Evolutionary conservation across 1,140 invertebrate genomes (phyloP).

Genomic region (Cheumatopsyche charites): DNA sequence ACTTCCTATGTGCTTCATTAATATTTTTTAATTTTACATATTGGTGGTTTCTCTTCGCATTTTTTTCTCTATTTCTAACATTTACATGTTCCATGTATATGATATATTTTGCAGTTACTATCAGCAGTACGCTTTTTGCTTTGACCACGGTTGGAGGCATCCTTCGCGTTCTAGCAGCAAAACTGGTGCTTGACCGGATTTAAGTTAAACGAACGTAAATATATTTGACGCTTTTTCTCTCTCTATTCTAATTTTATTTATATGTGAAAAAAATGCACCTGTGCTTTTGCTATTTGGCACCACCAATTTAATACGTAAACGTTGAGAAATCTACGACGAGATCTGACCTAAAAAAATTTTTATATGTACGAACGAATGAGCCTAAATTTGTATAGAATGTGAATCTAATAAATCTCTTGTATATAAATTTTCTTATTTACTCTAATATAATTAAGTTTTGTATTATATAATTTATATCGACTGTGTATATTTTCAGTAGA

Average conservation of each 20-base stretch:
- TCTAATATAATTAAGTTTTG: too few species aligned
- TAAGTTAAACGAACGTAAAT: slow-evolving; percentile 49
- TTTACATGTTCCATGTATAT: slow-evolving; percentile 30
- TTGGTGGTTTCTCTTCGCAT: not conserved
- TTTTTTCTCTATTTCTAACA: not conserved
- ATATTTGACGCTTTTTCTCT: slow-evolving; percentile 26
- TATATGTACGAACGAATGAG: too few species aligned
- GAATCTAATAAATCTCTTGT: not conserved
- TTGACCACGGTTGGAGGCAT: slow-evolving; percentile 44
- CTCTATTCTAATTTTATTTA: slow-evolving; percentile 16
- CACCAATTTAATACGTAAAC: too few species aligned
- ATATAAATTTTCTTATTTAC: not conserved
- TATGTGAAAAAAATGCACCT: not conserved
- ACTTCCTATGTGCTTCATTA: too few species aligned
- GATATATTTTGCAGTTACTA: slow-evolving; percentile 48
- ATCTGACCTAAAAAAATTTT: too few species aligned
- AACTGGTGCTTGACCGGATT: slow-evolving; percentile 66
- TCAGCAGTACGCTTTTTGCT: slow-evolving; percentile 49
- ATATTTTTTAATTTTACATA: too few species aligned
- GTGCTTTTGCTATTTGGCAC: slow-evolving; percentile 15
- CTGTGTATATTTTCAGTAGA: too few species aligned
- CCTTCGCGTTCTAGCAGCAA: slow-evolving; percentile 31
- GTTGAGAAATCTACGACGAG: too few species aligned
- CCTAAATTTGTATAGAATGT: not conserved
- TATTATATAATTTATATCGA: too few species aligned